Percentiles rank a stretch among this genome's conserved stretches.
phyloP scores from a whole-genome alignment of 2,113 vertebrate species.

The Protobothrops mucrosquamatus region DNA sequence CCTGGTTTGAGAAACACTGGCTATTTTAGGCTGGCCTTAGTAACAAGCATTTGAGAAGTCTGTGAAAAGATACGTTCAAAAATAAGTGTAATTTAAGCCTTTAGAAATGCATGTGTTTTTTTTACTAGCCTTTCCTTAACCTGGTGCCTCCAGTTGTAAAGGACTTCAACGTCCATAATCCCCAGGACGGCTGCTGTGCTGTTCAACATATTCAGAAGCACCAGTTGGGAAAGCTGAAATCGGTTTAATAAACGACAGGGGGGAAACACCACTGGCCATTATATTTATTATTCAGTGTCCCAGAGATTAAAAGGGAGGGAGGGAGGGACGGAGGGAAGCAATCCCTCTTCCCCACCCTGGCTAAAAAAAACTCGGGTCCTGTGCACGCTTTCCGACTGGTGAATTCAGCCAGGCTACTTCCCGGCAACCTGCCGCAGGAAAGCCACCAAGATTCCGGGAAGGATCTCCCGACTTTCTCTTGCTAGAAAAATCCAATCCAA shows the following conservation, averaged over 20 bases:
- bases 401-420: not conserved
- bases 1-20: not conserved
- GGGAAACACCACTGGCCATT: not conserved
- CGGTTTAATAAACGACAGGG: not conserved
- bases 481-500: slow-evolving; percentile 1
- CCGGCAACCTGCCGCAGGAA: not conserved
- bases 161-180: not conserved
- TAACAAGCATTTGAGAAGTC: not conserved
- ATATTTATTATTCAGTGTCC: not conserved
- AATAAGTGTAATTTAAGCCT: not conserved
- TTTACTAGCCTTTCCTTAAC: not conserved
- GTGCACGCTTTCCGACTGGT: not conserved
- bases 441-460: not conserved
- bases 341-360: not conserved
- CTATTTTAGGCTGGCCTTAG: not conserved
- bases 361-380: not conserved
- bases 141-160: not conserved
- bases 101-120: not conserved
- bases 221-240: not conserved
- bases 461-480: slow-evolving; percentile 3
- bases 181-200: not conserved
- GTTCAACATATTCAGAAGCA: not conserved
- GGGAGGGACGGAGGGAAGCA: too few species aligned
- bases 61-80: too few species aligned
- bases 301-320: not conserved